A percentile compares a stretch with the other conserved stretches of the same genome.
Conservation (phyloP, 2,797 vertebrate genomes). For the Syncerus caffer region DNA sequence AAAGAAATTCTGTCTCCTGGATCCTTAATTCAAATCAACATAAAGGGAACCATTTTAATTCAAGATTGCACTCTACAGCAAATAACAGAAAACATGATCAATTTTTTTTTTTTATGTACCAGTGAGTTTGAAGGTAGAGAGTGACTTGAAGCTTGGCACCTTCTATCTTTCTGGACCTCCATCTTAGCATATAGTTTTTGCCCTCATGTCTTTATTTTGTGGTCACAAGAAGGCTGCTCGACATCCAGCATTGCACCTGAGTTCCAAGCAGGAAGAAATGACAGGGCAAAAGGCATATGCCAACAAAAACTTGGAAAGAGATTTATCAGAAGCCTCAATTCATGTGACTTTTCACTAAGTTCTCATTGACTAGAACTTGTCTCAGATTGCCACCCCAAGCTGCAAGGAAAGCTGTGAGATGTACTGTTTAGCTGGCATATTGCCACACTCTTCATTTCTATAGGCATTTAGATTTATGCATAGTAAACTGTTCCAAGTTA, state of each 20-base stretch:
- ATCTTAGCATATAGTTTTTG: background rate
- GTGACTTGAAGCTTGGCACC: background rate
- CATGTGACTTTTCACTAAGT: background rate
- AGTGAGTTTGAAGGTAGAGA: background rate
- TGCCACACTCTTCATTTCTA: background rate
- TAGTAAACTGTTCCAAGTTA: background rate
- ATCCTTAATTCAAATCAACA: conserved; percentile 26
- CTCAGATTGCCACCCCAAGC: background rate
- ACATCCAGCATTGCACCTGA: background rate
- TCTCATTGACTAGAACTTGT: background rate
- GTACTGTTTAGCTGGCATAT: background rate
- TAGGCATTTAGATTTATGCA: background rate
- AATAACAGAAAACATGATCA: background rate
- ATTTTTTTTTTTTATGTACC: background rate
- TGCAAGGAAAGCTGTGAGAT: background rate
- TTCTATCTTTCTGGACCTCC: background rate
- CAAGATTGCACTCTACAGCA: background rate
- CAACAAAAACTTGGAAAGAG: background rate
- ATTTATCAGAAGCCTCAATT: background rate
- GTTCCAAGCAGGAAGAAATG: background rate
- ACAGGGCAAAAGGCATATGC: background rate
- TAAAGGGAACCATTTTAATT: conserved; percentile 12
- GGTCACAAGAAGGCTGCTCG: background rate
- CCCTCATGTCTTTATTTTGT: conserved; percentile 15
- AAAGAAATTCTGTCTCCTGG: conserved; percentile 38